Evolutionary conservation across 92 coral and sea anemone species (phyloP).

Genomic region (Epizoanthus scotinus): DNA sequence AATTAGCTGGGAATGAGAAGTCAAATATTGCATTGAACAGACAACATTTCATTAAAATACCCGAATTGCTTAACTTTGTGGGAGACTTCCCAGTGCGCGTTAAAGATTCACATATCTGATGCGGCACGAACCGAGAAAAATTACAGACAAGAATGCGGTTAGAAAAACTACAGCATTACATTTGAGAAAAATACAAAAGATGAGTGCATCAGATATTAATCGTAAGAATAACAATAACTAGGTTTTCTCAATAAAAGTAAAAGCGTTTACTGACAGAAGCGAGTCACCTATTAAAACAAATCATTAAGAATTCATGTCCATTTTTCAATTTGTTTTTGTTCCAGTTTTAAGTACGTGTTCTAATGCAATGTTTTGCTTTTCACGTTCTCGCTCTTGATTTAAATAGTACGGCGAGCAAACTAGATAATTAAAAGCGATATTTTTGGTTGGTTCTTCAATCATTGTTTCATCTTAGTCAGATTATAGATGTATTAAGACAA

Average conservation of each 20-base stretch:
- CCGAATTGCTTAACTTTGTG: constrained; percentile 74
- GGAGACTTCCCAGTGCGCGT: constrained; percentile 45
- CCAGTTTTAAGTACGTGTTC: constrained; percentile 60
- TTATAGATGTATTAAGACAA: constrained; percentile 26
- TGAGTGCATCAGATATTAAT: background rate
- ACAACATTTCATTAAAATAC: constrained; percentile 71
- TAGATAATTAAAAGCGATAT: constrained; percentile 23
- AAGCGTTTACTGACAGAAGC: background rate
- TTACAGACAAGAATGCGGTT: constrained; percentile 2
- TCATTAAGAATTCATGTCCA: constrained; percentile 78
- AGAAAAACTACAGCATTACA: background rate
- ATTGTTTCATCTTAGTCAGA: constrained; percentile 38
- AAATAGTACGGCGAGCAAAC: constrained; percentile 19
- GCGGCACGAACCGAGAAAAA: constrained; percentile 34
- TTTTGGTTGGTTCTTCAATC: constrained; percentile 17
- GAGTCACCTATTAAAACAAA: constrained; percentile 3
- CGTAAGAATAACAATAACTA: constrained; percentile 36
- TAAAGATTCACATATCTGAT: constrained; percentile 38
- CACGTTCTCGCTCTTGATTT: constrained; percentile 17
- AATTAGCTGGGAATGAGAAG: constrained; percentile 46
- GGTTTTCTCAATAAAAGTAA: constrained; percentile 4
- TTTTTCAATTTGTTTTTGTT: constrained; percentile 79
- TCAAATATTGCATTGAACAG: constrained; percentile 53
- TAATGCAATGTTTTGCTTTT: constrained; percentile 78
- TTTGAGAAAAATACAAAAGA: background rate